Evolutionary conservation across 2,113 vertebrate species (phyloP).

Genomic region (Dendrocopos noguchii): DNA sequence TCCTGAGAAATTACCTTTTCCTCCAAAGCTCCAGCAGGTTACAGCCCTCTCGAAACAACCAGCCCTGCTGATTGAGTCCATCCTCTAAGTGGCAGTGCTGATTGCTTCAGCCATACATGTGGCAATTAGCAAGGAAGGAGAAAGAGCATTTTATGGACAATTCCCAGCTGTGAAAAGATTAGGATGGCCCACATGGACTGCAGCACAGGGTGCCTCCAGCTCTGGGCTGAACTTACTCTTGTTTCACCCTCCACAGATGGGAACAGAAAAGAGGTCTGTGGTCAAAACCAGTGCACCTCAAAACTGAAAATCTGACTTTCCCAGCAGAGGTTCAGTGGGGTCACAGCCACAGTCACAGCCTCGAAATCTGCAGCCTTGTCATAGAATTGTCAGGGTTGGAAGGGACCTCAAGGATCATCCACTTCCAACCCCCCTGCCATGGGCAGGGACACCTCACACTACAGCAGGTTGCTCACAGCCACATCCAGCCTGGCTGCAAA

Average conservation of each 20-base stretch:
- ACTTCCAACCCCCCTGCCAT: too few relatives aligned
- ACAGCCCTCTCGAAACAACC: background rate
- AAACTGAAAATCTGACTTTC: background rate
- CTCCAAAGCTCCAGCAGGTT: background rate
- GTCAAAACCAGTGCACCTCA: background rate
- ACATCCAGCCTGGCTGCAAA: too few relatives aligned
- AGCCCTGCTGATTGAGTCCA: accelerated
- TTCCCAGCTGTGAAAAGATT: background rate
- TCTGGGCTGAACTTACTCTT: background rate
- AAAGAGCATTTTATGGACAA: background rate
- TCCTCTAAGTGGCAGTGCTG: background rate
- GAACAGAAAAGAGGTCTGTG: background rate
- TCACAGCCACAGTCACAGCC: background rate
- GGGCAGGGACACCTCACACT: too few relatives aligned
- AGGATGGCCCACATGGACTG: background rate
- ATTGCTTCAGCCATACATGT: background rate
- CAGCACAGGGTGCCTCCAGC: background rate
- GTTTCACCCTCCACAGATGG: background rate
- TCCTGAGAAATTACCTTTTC: background rate
- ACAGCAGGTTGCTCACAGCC: too few relatives aligned
- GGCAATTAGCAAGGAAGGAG: background rate
- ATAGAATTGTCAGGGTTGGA: too few relatives aligned
- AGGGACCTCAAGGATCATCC: too few relatives aligned
- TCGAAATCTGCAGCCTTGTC: background rate
- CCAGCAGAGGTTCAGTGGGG: background rate